Conservation (phyloP, 2,113 vertebrate genomes). For the Fulmarus glacialis region DNA sequence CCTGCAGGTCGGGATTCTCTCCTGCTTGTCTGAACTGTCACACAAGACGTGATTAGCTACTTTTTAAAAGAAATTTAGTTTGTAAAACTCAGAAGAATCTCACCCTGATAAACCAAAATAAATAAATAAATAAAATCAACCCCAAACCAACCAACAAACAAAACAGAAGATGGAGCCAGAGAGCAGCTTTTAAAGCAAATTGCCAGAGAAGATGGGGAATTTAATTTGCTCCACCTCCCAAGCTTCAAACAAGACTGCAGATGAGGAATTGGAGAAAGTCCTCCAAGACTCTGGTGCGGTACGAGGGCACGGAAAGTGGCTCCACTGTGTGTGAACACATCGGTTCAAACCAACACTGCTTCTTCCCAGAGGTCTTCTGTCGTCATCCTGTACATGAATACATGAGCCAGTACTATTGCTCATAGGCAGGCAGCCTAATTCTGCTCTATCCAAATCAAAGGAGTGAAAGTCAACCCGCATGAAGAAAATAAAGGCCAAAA, state of each 20-base stretch:
- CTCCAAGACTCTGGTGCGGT: not conserved
- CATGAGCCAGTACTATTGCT: not conserved
- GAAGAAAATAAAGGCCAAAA: not conserved
- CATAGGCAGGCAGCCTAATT: not conserved
- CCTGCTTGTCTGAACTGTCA: not conserved
- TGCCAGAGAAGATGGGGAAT: not conserved
- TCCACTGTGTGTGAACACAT: not conserved
- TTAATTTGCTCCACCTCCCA: not conserved
- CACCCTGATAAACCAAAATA: not conserved
- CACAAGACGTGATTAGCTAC: not conserved
- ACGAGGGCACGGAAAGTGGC: not conserved
- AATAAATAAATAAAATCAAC: not conserved
- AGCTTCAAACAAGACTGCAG: not conserved
- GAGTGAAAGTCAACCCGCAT: not conserved
- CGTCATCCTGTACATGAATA: rapidly evolving
- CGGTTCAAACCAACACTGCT: not conserved
- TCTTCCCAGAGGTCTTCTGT: not conserved
- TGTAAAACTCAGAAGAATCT: not conserved
- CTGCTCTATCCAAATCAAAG: not conserved
- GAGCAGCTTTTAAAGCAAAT: conserved; percentile 50
- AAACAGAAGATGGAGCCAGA: conserved; percentile 65
- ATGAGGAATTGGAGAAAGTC: not conserved
- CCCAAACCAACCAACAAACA: not conserved
- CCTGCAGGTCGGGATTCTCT: not conserved
- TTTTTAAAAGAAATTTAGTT: not conserved